Base-by-base conservation (phyloP, 2,888 invertebrate genomes). In the Tachina grossa region DNA sequence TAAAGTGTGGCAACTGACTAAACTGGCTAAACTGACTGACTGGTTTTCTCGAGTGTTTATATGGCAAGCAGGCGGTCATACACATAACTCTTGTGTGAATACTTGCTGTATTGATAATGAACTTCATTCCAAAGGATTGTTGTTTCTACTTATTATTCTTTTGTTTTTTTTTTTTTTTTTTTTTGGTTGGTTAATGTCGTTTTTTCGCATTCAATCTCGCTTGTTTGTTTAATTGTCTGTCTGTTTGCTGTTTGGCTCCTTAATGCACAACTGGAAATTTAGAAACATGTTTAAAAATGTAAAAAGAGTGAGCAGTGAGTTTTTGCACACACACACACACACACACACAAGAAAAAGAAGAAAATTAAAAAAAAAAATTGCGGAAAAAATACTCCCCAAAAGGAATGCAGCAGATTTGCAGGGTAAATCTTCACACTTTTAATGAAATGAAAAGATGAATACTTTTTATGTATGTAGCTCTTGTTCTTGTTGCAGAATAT, bases 401-500 rank as follows among this genome's bases (percentile, higher is more conserved):
- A 83, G 82, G 86, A 87, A 87, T 87, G 86, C 86, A 79, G 86
- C 86, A 79, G 77, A 72, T 78, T 80, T 76, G 77, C 84, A 76
- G 82, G 79, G 53, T 84, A 87, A 87, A 87, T 84, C 76, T 87
- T 87, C 79, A 83, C 86, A 87, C 84, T 79, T 72, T 83, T 77
- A 77, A 65, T 45, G 59, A 22, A 80, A 80, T 43, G 2, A 55
- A 74, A 72, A 4, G n/a, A 51, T 69, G 22, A 51, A 39, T 71
- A 47, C 10, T 41, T 49, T 6, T 31, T 31, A 31, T 31, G 0
- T 31, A 31, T 6, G 31, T 9, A 57, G 22, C 22, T 74, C 53
- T 51, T 61, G 53, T 61, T 41, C 45, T 47, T 74, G 66, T 68
- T 66, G 39, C 22, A n/a, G 13, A 51, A 61, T 61, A 61, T 47